These are phyloP conservation scores for Monopis laevigella DNA, from an alignment of 2,888 invertebrate species.

Conservation along the genomic window DNA sequence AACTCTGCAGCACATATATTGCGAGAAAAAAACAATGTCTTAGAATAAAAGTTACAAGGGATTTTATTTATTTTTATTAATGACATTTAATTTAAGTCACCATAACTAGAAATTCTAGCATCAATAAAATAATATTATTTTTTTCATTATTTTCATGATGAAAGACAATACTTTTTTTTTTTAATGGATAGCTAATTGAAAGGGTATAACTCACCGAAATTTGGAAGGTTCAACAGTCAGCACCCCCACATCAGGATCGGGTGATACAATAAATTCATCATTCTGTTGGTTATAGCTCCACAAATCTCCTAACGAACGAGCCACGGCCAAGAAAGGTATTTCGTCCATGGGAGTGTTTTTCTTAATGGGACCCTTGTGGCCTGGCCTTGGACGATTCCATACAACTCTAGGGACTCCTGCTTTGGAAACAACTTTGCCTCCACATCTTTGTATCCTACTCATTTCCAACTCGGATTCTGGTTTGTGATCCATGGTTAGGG, in stretches of 20 bases:
- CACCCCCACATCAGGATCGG: slow-evolving; percentile 94
- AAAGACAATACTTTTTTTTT: too few species aligned
- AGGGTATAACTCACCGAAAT: slow-evolving; percentile 55
- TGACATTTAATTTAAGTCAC: too few species aligned
- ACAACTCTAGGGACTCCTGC: slow-evolving; percentile 95
- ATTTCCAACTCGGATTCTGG: slow-evolving; percentile 89
- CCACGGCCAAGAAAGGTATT: slow-evolving; percentile 96
- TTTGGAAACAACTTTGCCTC: slow-evolving; percentile 78
- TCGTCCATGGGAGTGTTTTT: slow-evolving; percentile 92
- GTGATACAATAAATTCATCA: slow-evolving; percentile 96
- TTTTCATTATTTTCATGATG: too few species aligned
- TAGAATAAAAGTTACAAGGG: too few species aligned
- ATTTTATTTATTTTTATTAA: too few species aligned
- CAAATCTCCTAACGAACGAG: slow-evolving; percentile 93
- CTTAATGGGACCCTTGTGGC: slow-evolving; percentile 81
- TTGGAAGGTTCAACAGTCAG: slow-evolving; percentile 80
- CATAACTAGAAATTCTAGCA: too few species aligned
- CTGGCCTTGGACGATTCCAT: slow-evolving; percentile 92
- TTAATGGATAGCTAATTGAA: too few species aligned
- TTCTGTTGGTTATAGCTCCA: slow-evolving; percentile 96
- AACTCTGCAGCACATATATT: too few species aligned
- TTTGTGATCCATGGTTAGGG: slow-evolving; percentile 93
- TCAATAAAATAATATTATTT: too few species aligned
- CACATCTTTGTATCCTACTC: slow-evolving; percentile 81
- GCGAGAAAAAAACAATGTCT: too few species aligned